phyloP scores from a whole-genome alignment of 1,140 invertebrate genomes.

The Caenorhabditis elegans region DNA sequence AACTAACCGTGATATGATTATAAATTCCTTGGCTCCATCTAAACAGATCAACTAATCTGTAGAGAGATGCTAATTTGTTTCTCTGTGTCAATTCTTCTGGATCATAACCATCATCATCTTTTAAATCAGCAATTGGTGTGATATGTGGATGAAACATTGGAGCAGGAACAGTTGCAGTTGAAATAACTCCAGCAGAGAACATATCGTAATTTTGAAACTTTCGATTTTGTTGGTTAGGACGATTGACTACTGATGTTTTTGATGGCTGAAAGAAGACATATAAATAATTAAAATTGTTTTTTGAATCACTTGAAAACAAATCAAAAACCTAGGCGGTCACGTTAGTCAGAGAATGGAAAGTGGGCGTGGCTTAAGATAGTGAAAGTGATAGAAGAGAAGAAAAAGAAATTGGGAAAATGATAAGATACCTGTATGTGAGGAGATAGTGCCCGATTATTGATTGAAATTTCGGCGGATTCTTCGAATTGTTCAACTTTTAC shows the following conservation, averaged over 20 bases:
- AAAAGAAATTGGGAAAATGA: neutral
- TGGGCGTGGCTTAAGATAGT: neutral
- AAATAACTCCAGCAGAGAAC: constrained; percentile 32
- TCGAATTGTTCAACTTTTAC: too few species aligned
- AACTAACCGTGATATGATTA: constrained; percentile 76
- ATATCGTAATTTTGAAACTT: neutral
- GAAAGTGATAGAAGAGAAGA: neutral
- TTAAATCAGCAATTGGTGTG: constrained; percentile 94
- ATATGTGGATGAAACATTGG: constrained; percentile 70
- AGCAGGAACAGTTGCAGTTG: constrained; percentile 14
- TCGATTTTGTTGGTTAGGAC: neutral
- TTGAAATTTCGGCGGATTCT: neutral
- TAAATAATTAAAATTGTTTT: too few species aligned
- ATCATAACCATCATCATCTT: constrained; percentile 89
- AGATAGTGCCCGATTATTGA: neutral
- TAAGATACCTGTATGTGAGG: neutral
- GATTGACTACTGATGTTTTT: neutral
- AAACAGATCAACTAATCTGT: constrained; percentile 89
- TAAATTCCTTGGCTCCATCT: constrained; percentile 89
- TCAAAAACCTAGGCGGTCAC: constrained; percentile 4
- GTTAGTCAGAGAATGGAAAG: neutral
- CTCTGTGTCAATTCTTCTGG: constrained; percentile 81
- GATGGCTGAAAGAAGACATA: neutral
- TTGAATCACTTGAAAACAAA: neutral
- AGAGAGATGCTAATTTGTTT: constrained; percentile 94